Evolutionary conservation across 92 coral and sea anemone species (phyloP), one percentile per base, ranked within the genome.

Genomic region (Phymanthus crucifer): DNA sequence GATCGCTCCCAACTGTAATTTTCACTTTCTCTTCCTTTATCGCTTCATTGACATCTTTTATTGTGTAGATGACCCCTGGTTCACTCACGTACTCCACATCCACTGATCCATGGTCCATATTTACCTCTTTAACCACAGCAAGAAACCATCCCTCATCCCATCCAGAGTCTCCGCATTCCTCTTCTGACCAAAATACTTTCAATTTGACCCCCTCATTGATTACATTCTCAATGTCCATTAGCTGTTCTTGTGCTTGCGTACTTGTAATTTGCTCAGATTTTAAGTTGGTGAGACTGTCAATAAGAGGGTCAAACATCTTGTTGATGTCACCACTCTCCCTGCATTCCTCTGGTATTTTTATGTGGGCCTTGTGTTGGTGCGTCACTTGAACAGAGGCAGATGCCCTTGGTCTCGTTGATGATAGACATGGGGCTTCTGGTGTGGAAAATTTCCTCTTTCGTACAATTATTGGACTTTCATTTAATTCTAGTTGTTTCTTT

Each of bases 351-450:
- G 61, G 61, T 52, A 52, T 52, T 18, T 52, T 52, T 52, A 52
- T 52, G n/a, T 18, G n/a, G n/a, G 61, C 16, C 61, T 52, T 52
- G 61, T 52, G 61, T 18, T 52, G 12, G 61, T 52, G 61, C 19
- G 12, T 18, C 61, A 52, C 61, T 52, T 52, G 61, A 7, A 52
- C 12, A 52, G 61, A 52, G 12, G 61, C 61, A 52, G 61, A 18
- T 52, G 61, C 61, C n/a, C 61, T 52, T 52, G 61, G 61, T 52
- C 61, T 52, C n/a, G 61, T 18, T 56, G 65, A 8, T 56, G 65
- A 56, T 23, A 56, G 31, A 56, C 27, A 18, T 7, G 26, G 65
- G 1, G 26, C 26, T 2, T 7, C 27, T 56, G 65, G 65, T 7
- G 65, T 56, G 31, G 65, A 56, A 56, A 19, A 18, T 56, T 8